A percentile compares a stretch with the other conserved stretches of the same genome.
Conservation (phyloP, 2,113 vertebrate genomes). For the Pollachius pollachius region DNA sequence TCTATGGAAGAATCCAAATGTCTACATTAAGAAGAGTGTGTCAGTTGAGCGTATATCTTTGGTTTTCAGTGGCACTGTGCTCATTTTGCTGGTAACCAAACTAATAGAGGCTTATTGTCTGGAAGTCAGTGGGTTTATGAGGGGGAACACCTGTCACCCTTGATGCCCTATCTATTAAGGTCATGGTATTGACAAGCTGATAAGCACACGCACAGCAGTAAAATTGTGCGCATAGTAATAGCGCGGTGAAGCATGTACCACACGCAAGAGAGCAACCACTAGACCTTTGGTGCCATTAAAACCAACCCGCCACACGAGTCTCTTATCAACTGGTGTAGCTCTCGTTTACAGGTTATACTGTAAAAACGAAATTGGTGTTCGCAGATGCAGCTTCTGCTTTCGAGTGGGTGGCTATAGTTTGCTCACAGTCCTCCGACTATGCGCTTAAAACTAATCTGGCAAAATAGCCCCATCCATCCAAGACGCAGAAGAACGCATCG, state of each 20-base stretch:
- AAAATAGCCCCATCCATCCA: conserved; percentile 46
- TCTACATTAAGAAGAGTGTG: no score
- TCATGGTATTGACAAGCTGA: conserved; percentile 11
- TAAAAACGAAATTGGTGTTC: conserved; percentile 38
- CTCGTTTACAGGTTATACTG: conserved; percentile 10
- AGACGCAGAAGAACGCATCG: conserved; percentile 54
- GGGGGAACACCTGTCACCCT: no score
- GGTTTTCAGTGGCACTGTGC: no score
- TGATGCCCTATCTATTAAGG: neutral
- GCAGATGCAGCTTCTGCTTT: conserved; percentile 43
- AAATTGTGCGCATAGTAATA: neutral
- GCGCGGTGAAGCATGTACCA: conserved; percentile 12
- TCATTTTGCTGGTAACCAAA: no score
- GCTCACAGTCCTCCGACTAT: conserved; percentile 20
- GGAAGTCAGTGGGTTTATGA: no score
- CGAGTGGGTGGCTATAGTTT: conserved; percentile 58
- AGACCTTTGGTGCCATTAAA: conserved; percentile 64
- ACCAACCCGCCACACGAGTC: conserved; percentile 17
- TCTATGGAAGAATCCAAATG: no score
- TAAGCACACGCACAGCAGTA: conserved; percentile 10
- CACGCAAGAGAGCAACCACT: conserved; percentile 44
- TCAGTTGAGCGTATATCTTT: no score
- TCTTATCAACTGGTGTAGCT: conserved; percentile 34
- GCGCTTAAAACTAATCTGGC: conserved; percentile 56
- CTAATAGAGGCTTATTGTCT: neutral